Evolutionary conservation across 2,113 vertebrate genomes (phyloP).

Genomic region (Urocolius indicus): DNA sequence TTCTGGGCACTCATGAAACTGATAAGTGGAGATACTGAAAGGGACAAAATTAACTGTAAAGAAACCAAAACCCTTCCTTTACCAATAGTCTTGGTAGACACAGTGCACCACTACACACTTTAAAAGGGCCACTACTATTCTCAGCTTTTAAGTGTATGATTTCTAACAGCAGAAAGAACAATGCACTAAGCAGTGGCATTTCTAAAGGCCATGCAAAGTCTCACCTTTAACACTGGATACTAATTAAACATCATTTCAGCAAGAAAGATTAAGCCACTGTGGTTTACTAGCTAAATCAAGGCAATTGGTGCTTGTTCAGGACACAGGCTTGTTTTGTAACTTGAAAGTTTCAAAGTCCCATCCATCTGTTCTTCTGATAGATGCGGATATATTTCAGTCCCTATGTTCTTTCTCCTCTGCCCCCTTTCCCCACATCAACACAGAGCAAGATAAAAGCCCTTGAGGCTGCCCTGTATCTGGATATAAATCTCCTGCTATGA

Average conservation of each 20-base stretch:
- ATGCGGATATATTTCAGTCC: not conserved
- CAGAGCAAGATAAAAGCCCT: not conserved
- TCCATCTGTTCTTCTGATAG: not conserved
- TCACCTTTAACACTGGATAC: not conserved
- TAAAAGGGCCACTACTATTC: not conserved
- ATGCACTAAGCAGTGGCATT: not conserved
- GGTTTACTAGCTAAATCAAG: not conserved
- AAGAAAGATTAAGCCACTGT: not conserved
- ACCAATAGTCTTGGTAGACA: not conserved
- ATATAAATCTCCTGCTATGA: not conserved
- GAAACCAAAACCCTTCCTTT: not conserved
- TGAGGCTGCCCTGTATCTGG: not conserved
- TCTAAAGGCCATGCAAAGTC: slow-evolving; percentile 14
- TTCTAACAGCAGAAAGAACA: slow-evolving; percentile 4
- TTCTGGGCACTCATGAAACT: not conserved
- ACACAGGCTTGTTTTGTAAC: not conserved
- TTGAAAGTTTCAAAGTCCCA: not conserved
- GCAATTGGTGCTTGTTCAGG: not conserved
- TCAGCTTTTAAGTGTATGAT: not conserved
- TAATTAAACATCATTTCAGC: not conserved
- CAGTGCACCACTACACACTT: not conserved
- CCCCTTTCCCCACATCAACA: not conserved
- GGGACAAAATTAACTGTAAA: not conserved
- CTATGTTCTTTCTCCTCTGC: not conserved
- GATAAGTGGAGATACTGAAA: not conserved